Base-by-base conservation (phyloP, 1,140 invertebrate species). In the Acyrthosiphon pisum region DNA sequence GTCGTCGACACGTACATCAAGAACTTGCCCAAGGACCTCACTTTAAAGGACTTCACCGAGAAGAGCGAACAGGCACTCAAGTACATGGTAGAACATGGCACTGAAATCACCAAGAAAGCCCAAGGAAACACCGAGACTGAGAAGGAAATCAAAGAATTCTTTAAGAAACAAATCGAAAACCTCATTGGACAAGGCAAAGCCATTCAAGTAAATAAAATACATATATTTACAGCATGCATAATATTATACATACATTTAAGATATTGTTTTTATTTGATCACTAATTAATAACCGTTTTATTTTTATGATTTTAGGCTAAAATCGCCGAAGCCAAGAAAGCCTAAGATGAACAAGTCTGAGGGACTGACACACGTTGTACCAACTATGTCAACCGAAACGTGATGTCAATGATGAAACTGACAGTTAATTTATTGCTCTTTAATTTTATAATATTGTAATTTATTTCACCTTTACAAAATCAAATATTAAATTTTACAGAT, bases 241-340 rank as follows among this genome's bases (percentile, higher is more conserved):
- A 41, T 41, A 41, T 41, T 84, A 41, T 30, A 41, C 4, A 41
- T 84, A 84, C 22, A 84, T 44, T 44, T 1, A 6, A 83, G 23
- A 22, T 37, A 35, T 37, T 37, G 18, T 37, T 76, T 83, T 37
- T 6, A 23, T 22, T 20, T 37, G 35, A 37, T 83, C 18, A 9
- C 20, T 22, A 9, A 22, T 8, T 22, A 37, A 83, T 83, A 6
- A 83, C 18, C 2, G 8, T 35, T 83, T 83, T 41, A 30, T 60
- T 68, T n/a, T 20, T 91, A 68, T 91, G 26, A 91, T 91, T 91
- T 91, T 30, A 91, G 90, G 22, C 23, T 44, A 91, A 81, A 35
- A 18, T 76, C 37, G 0, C 26, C 6, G 90, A 83, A 4, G 30
- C 0, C 4, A 92, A 92, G 35, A 50, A 48, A 48, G 20, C 30